Evolutionary conservation across 2,888 invertebrate species (phyloP), one percentile per base, ranked within the genome.

Genomic region (Ophion obscuratus): DNA sequence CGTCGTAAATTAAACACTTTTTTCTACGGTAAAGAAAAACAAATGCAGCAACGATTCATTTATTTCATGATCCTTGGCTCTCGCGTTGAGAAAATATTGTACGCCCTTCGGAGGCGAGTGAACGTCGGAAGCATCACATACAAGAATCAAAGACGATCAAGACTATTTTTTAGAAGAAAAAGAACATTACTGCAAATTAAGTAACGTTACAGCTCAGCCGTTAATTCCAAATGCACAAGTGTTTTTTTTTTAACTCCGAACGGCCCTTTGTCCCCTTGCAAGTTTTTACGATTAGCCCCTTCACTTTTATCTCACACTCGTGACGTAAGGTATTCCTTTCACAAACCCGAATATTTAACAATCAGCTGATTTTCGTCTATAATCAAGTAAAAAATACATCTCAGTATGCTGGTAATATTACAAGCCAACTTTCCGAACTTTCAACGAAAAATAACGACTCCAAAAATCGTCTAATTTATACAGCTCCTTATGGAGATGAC

Each of bases 1-100:
- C 88, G 91, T 90, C 90, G 89, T 92, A 91, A 67, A 78, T 93
- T 92, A 93, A 93, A 93, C 89, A 90, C 40, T 81, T 92, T 93
- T 93, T 93, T 93, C 91, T 92, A 92, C 92, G 89, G 90, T 78
- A 83, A 84, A 77, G 80, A 85, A 87, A 67, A 68, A 57, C 78
- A 73, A 62, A 40, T 61, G 82, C 66, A 53, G 47, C 27, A n/a
- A 66, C 85, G 79, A 81, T 88, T 87, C 77, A 85, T 88, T 89
- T 87, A 89, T 89, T 89, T 83, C 83, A 87, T 79, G 31, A 66
- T 86, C 87, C 86, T 86, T 17, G 53, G 75, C 20, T 68, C 27
- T 59, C n/a, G 17, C 61, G 10, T 61, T 61, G 9, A 53, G 53
- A 5, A 14, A 53, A 53, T 53, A 53, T 53, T 53, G 53, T 5